phyloP scores from a whole-genome alignment of 2,888 invertebrate species.

The Esperia sulphurella region DNA sequence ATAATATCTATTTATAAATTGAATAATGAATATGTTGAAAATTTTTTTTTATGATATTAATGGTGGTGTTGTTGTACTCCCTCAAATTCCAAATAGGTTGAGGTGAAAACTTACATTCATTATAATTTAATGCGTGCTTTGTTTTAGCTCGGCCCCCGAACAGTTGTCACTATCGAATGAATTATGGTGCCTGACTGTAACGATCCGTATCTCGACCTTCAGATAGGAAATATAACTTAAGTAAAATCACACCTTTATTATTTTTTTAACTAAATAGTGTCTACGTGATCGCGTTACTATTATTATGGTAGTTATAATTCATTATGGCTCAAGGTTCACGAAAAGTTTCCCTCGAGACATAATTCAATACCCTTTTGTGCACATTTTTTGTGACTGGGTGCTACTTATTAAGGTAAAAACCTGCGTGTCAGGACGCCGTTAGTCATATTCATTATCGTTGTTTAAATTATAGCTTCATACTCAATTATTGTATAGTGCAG shows the following conservation, averaged over 20 bases:
- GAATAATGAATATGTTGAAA: too few relatives aligned
- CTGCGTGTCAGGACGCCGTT: constrained; percentile 65
- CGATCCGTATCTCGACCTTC: too few relatives aligned
- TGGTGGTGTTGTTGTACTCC: too few relatives aligned
- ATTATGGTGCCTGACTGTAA: not conserved
- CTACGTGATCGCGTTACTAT: constrained; percentile 13
- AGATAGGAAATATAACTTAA: not conserved
- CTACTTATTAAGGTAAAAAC: constrained; percentile 63
- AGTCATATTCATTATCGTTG: constrained; percentile 69
- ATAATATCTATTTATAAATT: too few relatives aligned
- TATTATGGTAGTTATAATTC: constrained; percentile 23
- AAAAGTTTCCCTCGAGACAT: constrained; percentile 26
- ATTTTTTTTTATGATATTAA: too few relatives aligned
- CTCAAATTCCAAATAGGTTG: too few relatives aligned
- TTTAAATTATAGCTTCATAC: constrained; percentile 68
- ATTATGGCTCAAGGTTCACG: constrained; percentile 27
- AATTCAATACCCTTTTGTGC: constrained; percentile 54
- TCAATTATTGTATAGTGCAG: constrained; percentile 55
- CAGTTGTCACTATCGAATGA: too few relatives aligned
- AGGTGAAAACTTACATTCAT: too few relatives aligned
- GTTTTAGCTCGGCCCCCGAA: too few relatives aligned
- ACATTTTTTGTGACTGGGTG: constrained; percentile 44
- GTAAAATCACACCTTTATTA: not conserved
- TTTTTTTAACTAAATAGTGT: constrained; percentile 7
- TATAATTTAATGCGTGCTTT: too few relatives aligned